Conservation (phyloP, 2,797 vertebrate genomes). For the Schizopygopsis malacanthus region DNA sequence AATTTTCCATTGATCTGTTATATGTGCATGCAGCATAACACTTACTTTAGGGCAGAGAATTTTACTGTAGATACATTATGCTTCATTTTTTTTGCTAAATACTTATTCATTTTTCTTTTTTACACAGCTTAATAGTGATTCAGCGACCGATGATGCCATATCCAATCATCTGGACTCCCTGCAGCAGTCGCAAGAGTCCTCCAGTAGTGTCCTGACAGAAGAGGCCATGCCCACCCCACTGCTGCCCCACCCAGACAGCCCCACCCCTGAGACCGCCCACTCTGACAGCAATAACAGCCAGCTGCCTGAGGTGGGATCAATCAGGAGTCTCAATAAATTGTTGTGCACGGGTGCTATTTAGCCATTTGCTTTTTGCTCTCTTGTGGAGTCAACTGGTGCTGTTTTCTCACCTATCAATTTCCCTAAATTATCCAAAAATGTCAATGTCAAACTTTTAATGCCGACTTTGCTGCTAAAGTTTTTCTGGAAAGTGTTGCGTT, state of each 20-base stretch:
- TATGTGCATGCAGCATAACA: slow-evolving; percentile 31
- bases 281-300: slow-evolving; percentile 96
- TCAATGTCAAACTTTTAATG: slow-evolving; percentile 60
- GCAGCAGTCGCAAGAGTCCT: slow-evolving; percentile 91
- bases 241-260: slow-evolving; percentile 84
- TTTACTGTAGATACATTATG: not conserved
- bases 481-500: slow-evolving; percentile 22
- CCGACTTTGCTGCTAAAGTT: slow-evolving; percentile 30
- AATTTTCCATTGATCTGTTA: not conserved
- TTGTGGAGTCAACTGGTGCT: slow-evolving; percentile 47
- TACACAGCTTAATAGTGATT: slow-evolving; percentile 89
- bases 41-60: not conserved
- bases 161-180: slow-evolving; percentile 89
- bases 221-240: slow-evolving; percentile 80
- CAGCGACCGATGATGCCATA: slow-evolving; percentile 83
- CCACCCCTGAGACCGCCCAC: slow-evolving; percentile 87
- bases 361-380: slow-evolving; percentile 59
- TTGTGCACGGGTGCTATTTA: slow-evolving; percentile 89
- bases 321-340: slow-evolving; percentile 81
- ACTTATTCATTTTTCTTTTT: slow-evolving; percentile 39
- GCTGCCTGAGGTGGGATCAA: slow-evolving; percentile 99
- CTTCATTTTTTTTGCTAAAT: not conserved
- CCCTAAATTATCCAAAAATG: slow-evolving; percentile 19
- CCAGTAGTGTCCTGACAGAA: slow-evolving; percentile 86
- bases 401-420: slow-evolving; percentile 48